Conservation (phyloP, 2,113 vertebrate genomes). For the Nibea coibor region DNA sequence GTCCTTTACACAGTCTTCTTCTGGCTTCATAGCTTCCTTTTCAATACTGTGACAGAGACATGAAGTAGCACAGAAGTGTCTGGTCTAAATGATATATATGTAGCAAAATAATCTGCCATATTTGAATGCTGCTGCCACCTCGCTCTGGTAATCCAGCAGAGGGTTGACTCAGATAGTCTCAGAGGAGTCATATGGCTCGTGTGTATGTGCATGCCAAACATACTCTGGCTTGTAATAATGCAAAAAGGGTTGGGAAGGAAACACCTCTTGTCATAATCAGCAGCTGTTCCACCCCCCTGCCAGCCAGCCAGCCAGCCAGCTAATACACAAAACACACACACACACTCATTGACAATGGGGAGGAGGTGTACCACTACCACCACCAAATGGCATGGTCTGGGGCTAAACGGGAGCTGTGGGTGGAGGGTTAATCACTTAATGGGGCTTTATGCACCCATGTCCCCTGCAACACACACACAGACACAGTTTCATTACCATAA, state of each 20-base stretch:
- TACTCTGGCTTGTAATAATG: constrained; percentile 52
- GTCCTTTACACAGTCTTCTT: neutral
- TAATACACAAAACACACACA: constrained; percentile 23
- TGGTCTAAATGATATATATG: constrained; percentile 11
- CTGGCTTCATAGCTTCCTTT: constrained; percentile 17
- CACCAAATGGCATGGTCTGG: constrained; percentile 57
- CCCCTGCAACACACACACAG: neutral
- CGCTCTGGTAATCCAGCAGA: constrained; percentile 32
- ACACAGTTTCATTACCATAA: constrained; percentile 44
- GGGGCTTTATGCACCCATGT: constrained; percentile 51
- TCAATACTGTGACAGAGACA: constrained; percentile 13
- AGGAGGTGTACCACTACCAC: constrained; percentile 14
- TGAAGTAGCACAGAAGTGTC: constrained; percentile 4
- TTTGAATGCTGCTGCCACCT: constrained; percentile 35
- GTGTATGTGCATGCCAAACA: constrained; percentile 21
- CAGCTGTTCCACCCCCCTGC: constrained; percentile 79
- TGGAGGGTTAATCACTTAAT: constrained; percentile 71
- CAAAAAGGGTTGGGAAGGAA: constrained; percentile 78
- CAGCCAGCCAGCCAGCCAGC: constrained; percentile 58
- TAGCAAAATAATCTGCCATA: constrained; percentile 1
- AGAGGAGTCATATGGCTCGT: constrained; percentile 6
- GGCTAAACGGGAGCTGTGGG: constrained; percentile 38
- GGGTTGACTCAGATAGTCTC: constrained; percentile 50
- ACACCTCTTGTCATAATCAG: constrained; percentile 76
- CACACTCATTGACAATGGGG: constrained; percentile 9